phyloP scores from a whole-genome alignment of 2,113 vertebrate species.

The Cheirogaleus medius region DNA sequence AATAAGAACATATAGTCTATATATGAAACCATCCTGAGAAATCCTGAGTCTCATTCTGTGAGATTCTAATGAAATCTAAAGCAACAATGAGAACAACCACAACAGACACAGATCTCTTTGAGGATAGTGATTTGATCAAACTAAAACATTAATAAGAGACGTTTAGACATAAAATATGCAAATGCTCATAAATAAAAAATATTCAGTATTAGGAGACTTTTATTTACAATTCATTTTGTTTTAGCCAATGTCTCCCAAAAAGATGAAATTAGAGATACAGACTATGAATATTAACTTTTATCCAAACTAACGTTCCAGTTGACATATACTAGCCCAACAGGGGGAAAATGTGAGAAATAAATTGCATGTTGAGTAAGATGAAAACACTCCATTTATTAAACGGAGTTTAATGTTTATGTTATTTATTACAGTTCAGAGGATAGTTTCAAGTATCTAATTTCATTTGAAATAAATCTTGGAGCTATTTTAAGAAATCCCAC shows the following conservation, averaged over 20 bases:
- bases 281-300: background rate
- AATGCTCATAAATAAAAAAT: background rate
- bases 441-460: constrained; percentile 28
- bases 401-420: constrained; percentile 17
- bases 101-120: background rate
- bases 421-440: background rate
- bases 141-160: background rate
- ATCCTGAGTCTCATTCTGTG: background rate
- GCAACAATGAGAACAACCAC: background rate
- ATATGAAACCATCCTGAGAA: background rate
- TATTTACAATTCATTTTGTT: background rate
- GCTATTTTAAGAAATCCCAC: background rate
- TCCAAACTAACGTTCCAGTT: constrained; percentile 9
- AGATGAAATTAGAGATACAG: background rate
- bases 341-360: background rate
- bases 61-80: background rate
- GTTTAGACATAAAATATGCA: background rate
- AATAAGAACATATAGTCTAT: accelerated
- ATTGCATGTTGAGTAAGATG: background rate
- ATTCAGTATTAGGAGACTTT: background rate
- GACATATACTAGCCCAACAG: background rate
- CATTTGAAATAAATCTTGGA: constrained; percentile 5
- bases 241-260: background rate
- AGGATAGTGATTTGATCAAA: background rate
- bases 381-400: background rate